Percentiles rank a stretch among this genome's conserved stretches.
Conservation (phyloP, 2,888 invertebrate species). For the Heteropelma amictum region DNA sequence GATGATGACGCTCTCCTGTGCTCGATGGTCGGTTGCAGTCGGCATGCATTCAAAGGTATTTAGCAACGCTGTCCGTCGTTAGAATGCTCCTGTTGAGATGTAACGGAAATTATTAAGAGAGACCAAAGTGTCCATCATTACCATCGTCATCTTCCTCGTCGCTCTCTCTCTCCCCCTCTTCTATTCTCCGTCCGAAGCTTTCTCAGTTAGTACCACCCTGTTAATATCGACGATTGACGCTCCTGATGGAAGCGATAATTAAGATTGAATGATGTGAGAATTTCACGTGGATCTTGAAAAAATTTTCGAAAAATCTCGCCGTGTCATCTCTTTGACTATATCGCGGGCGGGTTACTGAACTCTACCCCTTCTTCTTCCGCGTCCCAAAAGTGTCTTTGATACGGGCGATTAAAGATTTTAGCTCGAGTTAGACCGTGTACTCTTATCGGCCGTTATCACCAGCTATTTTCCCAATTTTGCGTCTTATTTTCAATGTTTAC, state of each 20-base stretch:
- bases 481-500: no score
- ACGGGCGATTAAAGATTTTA: not conserved
- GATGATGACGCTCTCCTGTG: slow-evolving; percentile 47
- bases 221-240: not conserved
- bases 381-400: not conserved
- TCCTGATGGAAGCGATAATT: not conserved
- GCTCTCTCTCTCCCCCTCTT: not conserved
- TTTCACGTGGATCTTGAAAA: slow-evolving; percentile 9
- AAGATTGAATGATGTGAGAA: no score
- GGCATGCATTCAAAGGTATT: slow-evolving; percentile 35
- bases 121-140: not conserved
- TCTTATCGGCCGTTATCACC: no score
- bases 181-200: not conserved
- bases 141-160: not conserved
- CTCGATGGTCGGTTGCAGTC: slow-evolving; percentile 39
- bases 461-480: no score
- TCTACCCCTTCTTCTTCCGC: not conserved
- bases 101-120: not conserved
- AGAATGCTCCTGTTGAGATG: slow-evolving; percentile 13
- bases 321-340: slow-evolving; percentile 15
- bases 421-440: no score
- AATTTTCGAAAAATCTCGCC: slow-evolving; percentile 25
- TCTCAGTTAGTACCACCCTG: not conserved
- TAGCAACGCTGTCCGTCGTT: slow-evolving; percentile 4
- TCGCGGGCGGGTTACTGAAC: slow-evolving; percentile 40